Evolutionary conservation across 2,797 vertebrate genomes (phyloP), one percentile per base, ranked within the genome.

Genomic region (Coccyzus lansbergi): DNA sequence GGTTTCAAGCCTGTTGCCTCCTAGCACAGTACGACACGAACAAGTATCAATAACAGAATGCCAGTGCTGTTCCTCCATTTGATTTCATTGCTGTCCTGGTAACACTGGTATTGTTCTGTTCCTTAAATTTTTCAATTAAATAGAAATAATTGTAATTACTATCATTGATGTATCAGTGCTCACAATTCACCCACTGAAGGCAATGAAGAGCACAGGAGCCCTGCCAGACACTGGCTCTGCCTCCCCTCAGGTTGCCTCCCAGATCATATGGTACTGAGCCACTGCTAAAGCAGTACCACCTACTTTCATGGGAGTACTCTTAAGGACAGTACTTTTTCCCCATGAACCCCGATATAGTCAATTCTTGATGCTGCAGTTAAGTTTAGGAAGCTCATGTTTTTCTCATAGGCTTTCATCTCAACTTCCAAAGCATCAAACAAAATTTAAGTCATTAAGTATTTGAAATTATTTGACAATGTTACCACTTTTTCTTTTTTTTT

Each of bases 1-100:
- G 6, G 12, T 60, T 82, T 79, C 15, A 46, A 71, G 5, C 22
- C 18, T 33, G 19, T 46, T 31, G 13, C 78, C 10, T 33, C 68
- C 17, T 59, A n/a, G 38, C 13, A 19, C 9, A 49, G 36, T 16
- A 44, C 1, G 1, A 22, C 15, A 17, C 1, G 3, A 70, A 29
- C 31, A 18, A 53, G 10, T 52, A 60, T 44, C 55, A 33, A 18
- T 15, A 14, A 59, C 15, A 75, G 28, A 83, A n/a, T 7, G 28
- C 49, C 26, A 26, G 22, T 28, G 62, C 10, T 77, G 17, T 64
- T 75, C 21, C 21, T 49, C 22, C 13, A 10, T 25, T 29, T 48
- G 16, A 63, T 88, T 53, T 56, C 25, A 17, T 22, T 62, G 24
- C 33, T 60, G 29, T 71, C 8, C 26, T 60, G 19, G 49, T 42